A percentile compares a stretch with the other conserved stretches of the same genome.
phyloP scores from a whole-genome alignment of 2,113 vertebrate genomes.

The Campylomormyrus tamandua region DNA sequence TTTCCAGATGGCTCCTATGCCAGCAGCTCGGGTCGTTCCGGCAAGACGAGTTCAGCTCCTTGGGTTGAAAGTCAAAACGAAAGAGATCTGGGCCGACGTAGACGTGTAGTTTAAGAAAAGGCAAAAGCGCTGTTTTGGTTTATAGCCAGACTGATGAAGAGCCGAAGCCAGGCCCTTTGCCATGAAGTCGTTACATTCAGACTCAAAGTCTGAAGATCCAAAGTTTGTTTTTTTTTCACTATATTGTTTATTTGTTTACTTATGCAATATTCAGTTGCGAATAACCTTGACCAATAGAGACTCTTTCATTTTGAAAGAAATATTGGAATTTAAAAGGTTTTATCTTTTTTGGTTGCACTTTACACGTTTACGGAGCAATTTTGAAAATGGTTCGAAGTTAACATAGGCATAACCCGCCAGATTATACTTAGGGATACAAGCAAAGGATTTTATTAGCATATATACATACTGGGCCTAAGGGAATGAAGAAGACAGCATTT shows the following conservation, averaged over 20 bases:
- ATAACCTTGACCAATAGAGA: slow-evolving; percentile 19
- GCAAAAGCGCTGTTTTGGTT: neutral
- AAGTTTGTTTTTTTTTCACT: neutral
- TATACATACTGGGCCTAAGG: slow-evolving; percentile 57
- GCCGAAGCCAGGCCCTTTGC: neutral
- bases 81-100: neutral
- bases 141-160: neutral
- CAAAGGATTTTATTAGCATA: neutral
- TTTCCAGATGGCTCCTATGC: neutral
- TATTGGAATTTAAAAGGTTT: slow-evolving; percentile 12
- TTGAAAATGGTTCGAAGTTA: slow-evolving; percentile 15
- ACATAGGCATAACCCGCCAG: slow-evolving; percentile 28
- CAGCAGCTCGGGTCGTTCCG: neutral
- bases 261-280: slow-evolving; percentile 4
- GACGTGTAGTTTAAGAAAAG: neutral
- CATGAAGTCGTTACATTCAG: slow-evolving; percentile 2
- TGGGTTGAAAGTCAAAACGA: neutral
- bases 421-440: neutral
- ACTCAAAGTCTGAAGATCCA: neutral
- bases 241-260: neutral
- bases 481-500: slow-evolving; percentile 35
- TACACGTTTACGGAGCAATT: slow-evolving; percentile 24
- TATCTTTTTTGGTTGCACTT: slow-evolving; percentile 31
- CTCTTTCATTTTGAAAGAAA: slow-evolving; percentile 23
- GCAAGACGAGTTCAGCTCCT: neutral